Evolutionary conservation across 2,888 invertebrate species (phyloP).

Genomic region (Ichneumoninae sp.): DNA sequence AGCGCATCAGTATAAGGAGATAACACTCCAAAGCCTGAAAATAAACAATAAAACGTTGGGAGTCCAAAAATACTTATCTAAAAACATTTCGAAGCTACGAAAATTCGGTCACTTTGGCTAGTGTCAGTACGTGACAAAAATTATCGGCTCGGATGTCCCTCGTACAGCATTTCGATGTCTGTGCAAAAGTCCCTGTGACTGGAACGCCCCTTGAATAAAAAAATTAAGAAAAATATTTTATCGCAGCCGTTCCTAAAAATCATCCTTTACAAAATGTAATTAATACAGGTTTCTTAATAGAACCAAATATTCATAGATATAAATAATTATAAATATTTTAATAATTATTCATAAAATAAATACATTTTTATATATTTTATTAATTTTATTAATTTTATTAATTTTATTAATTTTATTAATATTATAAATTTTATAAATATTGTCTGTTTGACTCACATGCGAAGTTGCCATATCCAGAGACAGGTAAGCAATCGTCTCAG

Average conservation of each 20-base stretch:
- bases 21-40: constrained; percentile 73
- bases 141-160: constrained; percentile 34
- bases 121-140: constrained; percentile 65
- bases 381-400: no score
- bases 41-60: constrained; percentile 1
- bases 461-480: constrained; percentile 73
- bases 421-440: not conserved
- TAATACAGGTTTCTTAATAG: no score
- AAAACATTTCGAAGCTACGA: not conserved
- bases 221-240: no score
- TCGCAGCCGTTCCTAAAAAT: no score
- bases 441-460: constrained; percentile 70
- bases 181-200: not conserved
- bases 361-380: not conserved
- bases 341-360: not conserved
- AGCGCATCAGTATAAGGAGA: constrained; percentile 70
- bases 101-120: constrained; percentile 65
- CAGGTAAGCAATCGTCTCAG: constrained; percentile 68
- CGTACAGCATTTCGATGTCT: constrained; percentile 34
- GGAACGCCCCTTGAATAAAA: constrained; percentile 64
- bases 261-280: no score
- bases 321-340: not conserved
- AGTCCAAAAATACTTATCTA: not conserved
- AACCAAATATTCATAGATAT: no score
- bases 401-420: not conserved